These are phyloP conservation scores for Anseranas semipalmata DNA, from an alignment of 2,113 vertebrate species.

Conservation along the genomic window DNA sequence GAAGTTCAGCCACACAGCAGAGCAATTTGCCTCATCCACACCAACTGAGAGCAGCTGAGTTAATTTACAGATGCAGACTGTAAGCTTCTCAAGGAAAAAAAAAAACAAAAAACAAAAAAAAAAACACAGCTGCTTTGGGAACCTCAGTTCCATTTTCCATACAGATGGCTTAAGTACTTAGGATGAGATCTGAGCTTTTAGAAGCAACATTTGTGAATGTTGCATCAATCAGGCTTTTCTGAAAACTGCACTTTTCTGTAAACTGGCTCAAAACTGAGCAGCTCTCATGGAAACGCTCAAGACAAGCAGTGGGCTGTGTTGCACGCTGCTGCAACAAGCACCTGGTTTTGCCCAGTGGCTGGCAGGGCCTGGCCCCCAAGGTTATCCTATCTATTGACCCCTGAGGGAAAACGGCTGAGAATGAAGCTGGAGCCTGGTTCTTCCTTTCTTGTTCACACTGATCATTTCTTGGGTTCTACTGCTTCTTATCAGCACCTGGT, in stretches of 20 bases:
- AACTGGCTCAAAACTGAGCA: background rate
- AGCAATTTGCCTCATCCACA: background rate
- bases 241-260: background rate
- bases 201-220: background rate
- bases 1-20: background rate
- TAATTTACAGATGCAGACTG: background rate
- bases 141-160: background rate
- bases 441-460: background rate
- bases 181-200: background rate
- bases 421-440: background rate
- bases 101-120: background rate
- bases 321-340: fast-evolving
- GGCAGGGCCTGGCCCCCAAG: background rate
- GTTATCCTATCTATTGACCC: background rate
- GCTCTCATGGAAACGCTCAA: fast-evolving
- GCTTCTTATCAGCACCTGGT: background rate
- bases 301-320: background rate
- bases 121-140: background rate
- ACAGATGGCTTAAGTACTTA: background rate
- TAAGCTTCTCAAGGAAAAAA: background rate
- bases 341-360: background rate
- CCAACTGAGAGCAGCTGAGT: background rate
- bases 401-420: background rate
- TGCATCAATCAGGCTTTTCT: background rate
- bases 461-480: background rate